phyloP scores from a whole-genome alignment of 1,140 invertebrate genomes.

The Cepaea nemoralis region DNA sequence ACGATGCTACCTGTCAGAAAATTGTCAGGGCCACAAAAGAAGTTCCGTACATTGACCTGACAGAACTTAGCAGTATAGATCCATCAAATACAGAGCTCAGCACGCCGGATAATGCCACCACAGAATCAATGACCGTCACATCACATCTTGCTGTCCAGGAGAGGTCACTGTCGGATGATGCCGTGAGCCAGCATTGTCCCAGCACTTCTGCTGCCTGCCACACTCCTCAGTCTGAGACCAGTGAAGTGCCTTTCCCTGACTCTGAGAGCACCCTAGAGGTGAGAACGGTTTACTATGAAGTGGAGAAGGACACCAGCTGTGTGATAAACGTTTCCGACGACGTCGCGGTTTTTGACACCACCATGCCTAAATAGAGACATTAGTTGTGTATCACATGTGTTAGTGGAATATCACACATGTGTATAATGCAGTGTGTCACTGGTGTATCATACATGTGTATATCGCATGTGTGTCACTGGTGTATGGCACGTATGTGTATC shows the following conservation, averaged over 20 bases:
- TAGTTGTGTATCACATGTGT: too few species aligned
- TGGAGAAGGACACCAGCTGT: slow-evolving; percentile 58
- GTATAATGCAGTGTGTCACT: too few species aligned
- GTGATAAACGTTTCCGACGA: slow-evolving; percentile 46
- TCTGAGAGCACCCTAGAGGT: slow-evolving; percentile 9
- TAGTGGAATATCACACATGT: too few species aligned
- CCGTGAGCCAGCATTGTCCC: slow-evolving; percentile 16
- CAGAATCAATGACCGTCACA: slow-evolving; percentile 46
- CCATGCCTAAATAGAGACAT: not conserved
- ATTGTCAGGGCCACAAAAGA: slow-evolving; percentile 58
- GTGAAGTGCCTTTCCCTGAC: slow-evolving; percentile 13
- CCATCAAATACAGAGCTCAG: slow-evolving; percentile 52
- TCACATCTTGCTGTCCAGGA: slow-evolving; percentile 61
- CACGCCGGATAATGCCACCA: slow-evolving; percentile 55
- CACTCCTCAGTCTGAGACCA: slow-evolving; percentile 34
- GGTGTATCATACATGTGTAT: too few species aligned
- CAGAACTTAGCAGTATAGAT: slow-evolving; percentile 51
- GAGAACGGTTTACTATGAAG: slow-evolving; percentile 51
- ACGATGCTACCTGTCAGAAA: slow-evolving; percentile 54
- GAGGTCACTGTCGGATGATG: slow-evolving; percentile 58
- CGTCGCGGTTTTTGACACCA: not conserved
- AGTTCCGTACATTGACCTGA: slow-evolving; percentile 55
- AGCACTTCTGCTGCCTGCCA: not conserved
- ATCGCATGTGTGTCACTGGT: not conserved
- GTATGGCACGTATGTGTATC: too few species aligned